These are phyloP conservation scores for Rotaria macrura DNA, from an alignment of 2,888 invertebrate species.

Conservation along the genomic window DNA sequence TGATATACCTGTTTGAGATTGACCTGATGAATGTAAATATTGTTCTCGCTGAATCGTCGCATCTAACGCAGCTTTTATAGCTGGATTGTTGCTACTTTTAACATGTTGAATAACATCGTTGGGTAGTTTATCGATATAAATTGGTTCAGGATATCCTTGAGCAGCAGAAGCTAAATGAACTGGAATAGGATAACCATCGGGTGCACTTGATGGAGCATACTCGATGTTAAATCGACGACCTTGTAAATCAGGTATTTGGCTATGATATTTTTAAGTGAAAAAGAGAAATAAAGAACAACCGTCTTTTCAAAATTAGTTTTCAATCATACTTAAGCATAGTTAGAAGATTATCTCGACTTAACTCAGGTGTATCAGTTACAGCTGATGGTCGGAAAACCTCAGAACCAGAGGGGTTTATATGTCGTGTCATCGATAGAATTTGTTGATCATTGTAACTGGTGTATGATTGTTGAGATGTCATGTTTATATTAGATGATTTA, in stretches of 20 bases:
- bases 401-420: not conserved
- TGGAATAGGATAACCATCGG: not conserved
- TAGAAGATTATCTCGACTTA: not conserved
- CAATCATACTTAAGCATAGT: not conserved
- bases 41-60: not conserved
- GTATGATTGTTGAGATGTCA: not conserved
- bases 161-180: not conserved
- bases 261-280: not conserved
- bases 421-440: not conserved
- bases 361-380: not conserved
- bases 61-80: not conserved
- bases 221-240: not conserved
- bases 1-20: not conserved
- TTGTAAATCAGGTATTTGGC: constrained; percentile 13
- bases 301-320: no score
- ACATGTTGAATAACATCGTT: not conserved
- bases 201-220: not conserved
- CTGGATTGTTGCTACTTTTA: not conserved
- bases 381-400: not conserved
- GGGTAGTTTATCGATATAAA: not conserved
- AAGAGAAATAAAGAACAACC: not conserved
- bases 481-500: not conserved
- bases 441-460: not conserved
- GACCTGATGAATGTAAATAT: not conserved
- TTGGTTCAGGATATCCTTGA: not conserved